Conservation (phyloP, 2,888 invertebrate genomes). For the Macrosiphum euphorbiae region DNA sequence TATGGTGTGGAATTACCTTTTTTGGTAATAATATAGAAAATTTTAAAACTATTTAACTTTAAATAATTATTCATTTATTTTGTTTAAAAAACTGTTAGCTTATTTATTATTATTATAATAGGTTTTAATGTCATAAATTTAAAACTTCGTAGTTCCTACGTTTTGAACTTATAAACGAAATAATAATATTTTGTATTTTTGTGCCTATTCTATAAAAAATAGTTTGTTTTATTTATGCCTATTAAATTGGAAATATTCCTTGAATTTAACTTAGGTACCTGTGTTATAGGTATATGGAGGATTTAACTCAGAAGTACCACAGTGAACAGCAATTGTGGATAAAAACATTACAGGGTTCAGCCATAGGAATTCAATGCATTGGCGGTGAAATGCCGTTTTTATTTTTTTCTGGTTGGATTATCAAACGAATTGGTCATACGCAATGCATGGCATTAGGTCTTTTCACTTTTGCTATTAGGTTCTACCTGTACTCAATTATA, state of each 20-base stretch:
- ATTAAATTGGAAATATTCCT: neutral
- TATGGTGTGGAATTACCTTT: conserved; percentile 49
- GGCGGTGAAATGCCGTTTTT: conserved; percentile 89
- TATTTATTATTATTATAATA: neutral
- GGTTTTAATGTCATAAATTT: neutral
- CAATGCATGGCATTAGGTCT: conserved; percentile 87
- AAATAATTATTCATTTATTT: neutral
- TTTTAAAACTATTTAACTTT: neutral
- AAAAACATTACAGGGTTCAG: conserved; percentile 82
- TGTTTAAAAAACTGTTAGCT: neutral
- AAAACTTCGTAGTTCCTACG: neutral
- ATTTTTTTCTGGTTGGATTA: conserved; percentile 83
- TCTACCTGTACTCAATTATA: conserved; percentile 84
- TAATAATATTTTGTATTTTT: neutral
- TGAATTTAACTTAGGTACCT: neutral
- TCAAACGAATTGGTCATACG: conserved; percentile 84
- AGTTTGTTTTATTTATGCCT: neutral
- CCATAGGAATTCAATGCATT: conserved; percentile 84
- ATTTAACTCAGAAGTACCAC: conserved; percentile 71
- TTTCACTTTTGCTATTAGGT: conserved; percentile 83
- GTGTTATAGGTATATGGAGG: conserved; percentile 77
- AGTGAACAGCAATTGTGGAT: conserved; percentile 72
- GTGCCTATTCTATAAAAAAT: neutral
- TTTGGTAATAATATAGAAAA: conserved; percentile 29
- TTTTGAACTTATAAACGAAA: neutral